Conservation (phyloP, 1,140 invertebrate genomes). For the Delia radicum region DNA sequence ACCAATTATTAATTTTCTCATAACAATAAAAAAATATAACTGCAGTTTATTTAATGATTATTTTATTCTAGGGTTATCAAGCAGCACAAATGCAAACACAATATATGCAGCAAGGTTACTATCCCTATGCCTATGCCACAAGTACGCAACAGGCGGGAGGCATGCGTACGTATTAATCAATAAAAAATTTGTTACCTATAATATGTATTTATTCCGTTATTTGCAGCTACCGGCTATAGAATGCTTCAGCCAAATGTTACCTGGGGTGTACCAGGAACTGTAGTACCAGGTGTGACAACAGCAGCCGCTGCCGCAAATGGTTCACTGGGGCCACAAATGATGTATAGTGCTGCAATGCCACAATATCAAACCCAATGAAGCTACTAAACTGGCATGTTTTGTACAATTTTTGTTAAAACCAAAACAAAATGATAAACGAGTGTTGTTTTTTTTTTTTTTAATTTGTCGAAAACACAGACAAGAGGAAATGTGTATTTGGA, state of each 20-base stretch:
- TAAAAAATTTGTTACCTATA: background rate
- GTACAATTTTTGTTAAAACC: constrained; percentile 22
- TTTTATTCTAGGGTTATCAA: constrained; percentile 47
- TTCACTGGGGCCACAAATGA: constrained; percentile 63
- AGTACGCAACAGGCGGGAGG: constrained; percentile 55
- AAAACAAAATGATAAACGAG: constrained; percentile 15
- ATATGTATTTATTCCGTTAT: background rate
- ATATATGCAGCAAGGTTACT: constrained; percentile 67
- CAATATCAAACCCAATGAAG: constrained; percentile 76
- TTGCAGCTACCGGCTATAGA: constrained; percentile 53
- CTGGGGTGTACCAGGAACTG: constrained; percentile 61
- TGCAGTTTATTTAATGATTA: no score
- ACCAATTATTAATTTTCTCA: no score
- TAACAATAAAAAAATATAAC: no score
- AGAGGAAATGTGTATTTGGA: background rate
- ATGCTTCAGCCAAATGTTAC: constrained; percentile 58
- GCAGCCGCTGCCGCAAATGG: constrained; percentile 59
- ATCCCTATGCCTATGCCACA: constrained; percentile 56
- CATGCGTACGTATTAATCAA: constrained; percentile 6
- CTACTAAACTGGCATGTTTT: constrained; percentile 27
- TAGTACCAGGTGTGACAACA: constrained; percentile 59
- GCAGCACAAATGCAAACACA: constrained; percentile 64
- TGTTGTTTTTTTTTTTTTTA: background rate
- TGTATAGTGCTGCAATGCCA: constrained; percentile 75
- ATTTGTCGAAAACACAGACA: background rate